Evolutionary conservation across 2,797 vertebrate species (phyloP).

Genomic region (Falco peregrinus): DNA sequence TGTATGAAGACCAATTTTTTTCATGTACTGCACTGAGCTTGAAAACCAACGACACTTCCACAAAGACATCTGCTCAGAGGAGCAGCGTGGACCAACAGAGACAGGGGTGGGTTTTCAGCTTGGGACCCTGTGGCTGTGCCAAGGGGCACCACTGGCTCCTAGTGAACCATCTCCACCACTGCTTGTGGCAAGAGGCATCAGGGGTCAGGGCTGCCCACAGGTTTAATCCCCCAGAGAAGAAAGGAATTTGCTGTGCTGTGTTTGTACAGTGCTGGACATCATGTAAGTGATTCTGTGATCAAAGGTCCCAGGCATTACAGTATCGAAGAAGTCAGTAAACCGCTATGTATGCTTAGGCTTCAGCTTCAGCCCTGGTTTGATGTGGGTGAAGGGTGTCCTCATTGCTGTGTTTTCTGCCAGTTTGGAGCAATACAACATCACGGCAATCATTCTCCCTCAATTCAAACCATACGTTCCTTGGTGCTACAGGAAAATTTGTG

Average conservation of each 20-base stretch:
- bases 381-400: fast-evolving
- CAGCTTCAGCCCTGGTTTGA: background rate
- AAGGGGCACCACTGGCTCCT: background rate
- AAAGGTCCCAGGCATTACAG: fast-evolving
- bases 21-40: background rate
- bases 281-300: fast-evolving
- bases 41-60: background rate
- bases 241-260: too few species aligned
- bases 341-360: too few species aligned
- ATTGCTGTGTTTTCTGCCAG: fast-evolving
- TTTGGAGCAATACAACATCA: fast-evolving
- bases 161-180: background rate
- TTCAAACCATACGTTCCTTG: fast-evolving
- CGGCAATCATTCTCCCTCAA: fast-evolving
- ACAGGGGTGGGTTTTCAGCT: fast-evolving
- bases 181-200: background rate
- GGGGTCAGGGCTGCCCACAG: background rate
- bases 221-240: too few species aligned
- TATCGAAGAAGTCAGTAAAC: fast-evolving
- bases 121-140: fast-evolving
- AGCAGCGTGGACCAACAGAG: background rate
- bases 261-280: background rate
- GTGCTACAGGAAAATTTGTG: fast-evolving
- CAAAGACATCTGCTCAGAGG: background rate
- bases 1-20: background rate